phyloP scores from a whole-genome alignment of 2,797 vertebrate species.

The Micrastur ruficollis region DNA sequence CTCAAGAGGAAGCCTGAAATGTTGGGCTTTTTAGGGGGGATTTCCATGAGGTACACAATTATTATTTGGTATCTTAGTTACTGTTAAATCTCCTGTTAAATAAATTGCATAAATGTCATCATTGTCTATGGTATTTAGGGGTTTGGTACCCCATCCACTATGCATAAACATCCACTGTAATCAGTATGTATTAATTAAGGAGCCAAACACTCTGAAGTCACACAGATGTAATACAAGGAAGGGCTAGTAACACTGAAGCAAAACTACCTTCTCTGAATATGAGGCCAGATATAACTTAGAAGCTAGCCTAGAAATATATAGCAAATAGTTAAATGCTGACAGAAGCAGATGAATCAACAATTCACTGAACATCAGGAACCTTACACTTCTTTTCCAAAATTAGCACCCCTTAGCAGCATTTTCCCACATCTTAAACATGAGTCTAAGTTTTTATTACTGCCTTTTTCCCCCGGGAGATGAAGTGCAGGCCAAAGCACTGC shows the following conservation, averaged over 20 bases:
- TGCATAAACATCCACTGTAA: not conserved
- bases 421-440: not conserved
- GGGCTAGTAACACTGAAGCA: not conserved
- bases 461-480: not conserved
- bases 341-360: not conserved
- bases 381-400: not conserved
- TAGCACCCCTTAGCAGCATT: not conserved
- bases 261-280: not conserved
- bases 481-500: not conserved
- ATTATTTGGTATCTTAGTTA: not conserved
- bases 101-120: not conserved
- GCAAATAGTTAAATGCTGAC: not conserved
- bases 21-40: fast-evolving
- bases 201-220: not conserved
- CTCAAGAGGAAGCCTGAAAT: not conserved
- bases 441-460: not conserved
- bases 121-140: not conserved
- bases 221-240: not conserved
- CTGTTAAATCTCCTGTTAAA: not conserved
- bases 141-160: not conserved
- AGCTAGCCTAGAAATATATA: not conserved
- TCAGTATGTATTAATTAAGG: not conserved
- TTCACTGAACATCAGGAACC: not conserved
- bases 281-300: not conserved
- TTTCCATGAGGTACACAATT: not conserved